Evolutionary conservation across 2,888 invertebrate species (phyloP).

Genomic region (Aleiodes testaceus): DNA sequence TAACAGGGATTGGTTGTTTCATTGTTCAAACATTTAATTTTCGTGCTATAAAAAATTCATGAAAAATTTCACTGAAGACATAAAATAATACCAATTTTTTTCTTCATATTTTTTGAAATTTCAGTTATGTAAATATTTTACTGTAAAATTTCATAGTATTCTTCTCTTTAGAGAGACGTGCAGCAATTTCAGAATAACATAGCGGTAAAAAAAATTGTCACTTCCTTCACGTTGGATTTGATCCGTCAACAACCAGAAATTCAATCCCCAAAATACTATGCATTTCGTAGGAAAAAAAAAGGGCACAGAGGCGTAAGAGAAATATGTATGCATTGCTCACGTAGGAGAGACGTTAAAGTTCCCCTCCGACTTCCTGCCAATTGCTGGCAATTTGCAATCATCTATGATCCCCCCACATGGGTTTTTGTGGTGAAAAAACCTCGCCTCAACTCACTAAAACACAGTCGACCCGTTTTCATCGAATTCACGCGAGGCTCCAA

Average conservation of each 20-base stretch:
- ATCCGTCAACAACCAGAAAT: neutral
- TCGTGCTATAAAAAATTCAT: too few species aligned
- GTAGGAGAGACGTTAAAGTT: conserved; percentile 56
- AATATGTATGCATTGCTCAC: conserved; percentile 34
- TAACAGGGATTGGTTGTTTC: conserved; percentile 7
- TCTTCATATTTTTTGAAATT: neutral
- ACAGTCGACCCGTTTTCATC: conserved; percentile 41
- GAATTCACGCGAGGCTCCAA: conserved; percentile 27
- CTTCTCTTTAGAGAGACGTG: neutral
- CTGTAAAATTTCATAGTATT: neutral
- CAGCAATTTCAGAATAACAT: conserved; percentile 2
- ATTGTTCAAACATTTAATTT: neutral
- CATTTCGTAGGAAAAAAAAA: conserved; percentile 36
- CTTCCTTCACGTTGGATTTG: conserved; percentile 28
- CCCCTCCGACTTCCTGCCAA: conserved; percentile 72
- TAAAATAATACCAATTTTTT: too few species aligned
- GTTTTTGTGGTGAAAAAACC: conserved; percentile 6
- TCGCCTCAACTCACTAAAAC: conserved; percentile 53
- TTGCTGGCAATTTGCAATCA: conserved; percentile 72
- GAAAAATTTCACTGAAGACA: too few species aligned
- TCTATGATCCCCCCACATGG: conserved; percentile 70
- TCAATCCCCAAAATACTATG: conserved; percentile 11
- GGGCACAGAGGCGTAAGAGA: conserved; percentile 40
- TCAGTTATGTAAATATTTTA: neutral
- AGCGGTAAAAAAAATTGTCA: conserved; percentile 41